Base-by-base conservation (phyloP, 30 jellyfish, hydroid and myxozoan species). In the Clytia hemisphaerica region DNA sequence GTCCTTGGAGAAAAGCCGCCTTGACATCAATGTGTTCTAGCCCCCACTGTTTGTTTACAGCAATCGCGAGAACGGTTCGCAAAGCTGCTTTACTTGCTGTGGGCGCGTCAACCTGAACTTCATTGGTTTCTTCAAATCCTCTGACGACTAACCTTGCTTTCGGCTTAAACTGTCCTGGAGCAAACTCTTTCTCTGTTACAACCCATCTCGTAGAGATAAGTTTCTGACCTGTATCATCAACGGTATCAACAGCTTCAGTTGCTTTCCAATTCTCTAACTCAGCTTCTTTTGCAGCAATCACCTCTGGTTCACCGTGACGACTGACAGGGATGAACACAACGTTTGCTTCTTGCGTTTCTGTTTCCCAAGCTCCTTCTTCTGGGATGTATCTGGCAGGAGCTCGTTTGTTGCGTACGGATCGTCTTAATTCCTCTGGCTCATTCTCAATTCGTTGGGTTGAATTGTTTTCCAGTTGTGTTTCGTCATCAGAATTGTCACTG, bases 91-190 rank as follows among this genome's bases (percentile, higher is more conserved):
- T n/a, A n/a, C n/a, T n/a, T n/a, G 70, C 70, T 3, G 70, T 57
- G 1, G 70, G 70, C 30, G 70, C 0, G 33, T 57, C 70, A n/a
- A 1, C 0, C 30, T 57, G 70, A 40, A 40, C 14, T 40, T 40
- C 53, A 16, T 40, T 40, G 53, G 14, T 40, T 40, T 40, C 53
- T 7, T 46, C 60, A 46, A 46, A 9, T 46, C 60, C 3, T 30
- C 60, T 26, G 24, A 46, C 9, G 24, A 46, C 60, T 42, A 55
- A 18, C 15, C 4, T 4, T 19, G 69, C 69, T 55, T 55, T 55
- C 4, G 69, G 69, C 40, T 55, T 55, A 42, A 55, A 55, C 69
- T 55, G 69, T 3, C 69, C 69, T 3, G 69, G 69, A 19, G 69
- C 3, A 19, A 55, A 15, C 29, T 55, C 69, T 42, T 55, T 55